A percentile compares a stretch with the other conserved stretches of the same genome.
Conservation (phyloP, 2,113 vertebrate species). For the Myotis yumanensis region DNA sequence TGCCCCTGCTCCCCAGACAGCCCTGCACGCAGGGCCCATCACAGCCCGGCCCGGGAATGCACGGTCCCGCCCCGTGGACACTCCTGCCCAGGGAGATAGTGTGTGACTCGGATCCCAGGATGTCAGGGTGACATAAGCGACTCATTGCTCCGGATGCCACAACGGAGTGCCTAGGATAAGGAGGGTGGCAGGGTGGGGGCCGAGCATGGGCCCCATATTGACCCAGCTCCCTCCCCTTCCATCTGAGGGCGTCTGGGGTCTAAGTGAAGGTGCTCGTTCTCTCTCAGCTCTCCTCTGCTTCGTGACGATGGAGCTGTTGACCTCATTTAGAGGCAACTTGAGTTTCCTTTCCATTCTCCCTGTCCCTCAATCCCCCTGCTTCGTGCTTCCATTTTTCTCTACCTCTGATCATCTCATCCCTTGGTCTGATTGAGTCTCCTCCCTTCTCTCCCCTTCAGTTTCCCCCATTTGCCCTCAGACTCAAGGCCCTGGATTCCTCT, state of each 20-base stretch:
- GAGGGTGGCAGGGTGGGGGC: background rate
- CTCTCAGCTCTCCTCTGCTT: background rate
- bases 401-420: background rate
- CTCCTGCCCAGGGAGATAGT: background rate
- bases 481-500: background rate
- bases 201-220: background rate
- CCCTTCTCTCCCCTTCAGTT: background rate
- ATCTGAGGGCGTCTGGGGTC: background rate
- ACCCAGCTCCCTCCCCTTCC: background rate
- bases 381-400: background rate
- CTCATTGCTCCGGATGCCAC: background rate
- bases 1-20: background rate
- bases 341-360: background rate
- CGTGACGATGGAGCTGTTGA: background rate
- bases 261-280: background rate
- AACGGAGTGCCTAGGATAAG: slow-evolving; percentile 18
- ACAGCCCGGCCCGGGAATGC: background rate
- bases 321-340: background rate
- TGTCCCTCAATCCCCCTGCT: background rate
- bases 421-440: background rate
- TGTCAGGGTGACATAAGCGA: background rate
- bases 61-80: background rate
- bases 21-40: background rate
- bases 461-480: background rate
- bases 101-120: background rate